phyloP scores from a whole-genome alignment of 2,888 invertebrate species.

The Podotricha telesiphe region DNA sequence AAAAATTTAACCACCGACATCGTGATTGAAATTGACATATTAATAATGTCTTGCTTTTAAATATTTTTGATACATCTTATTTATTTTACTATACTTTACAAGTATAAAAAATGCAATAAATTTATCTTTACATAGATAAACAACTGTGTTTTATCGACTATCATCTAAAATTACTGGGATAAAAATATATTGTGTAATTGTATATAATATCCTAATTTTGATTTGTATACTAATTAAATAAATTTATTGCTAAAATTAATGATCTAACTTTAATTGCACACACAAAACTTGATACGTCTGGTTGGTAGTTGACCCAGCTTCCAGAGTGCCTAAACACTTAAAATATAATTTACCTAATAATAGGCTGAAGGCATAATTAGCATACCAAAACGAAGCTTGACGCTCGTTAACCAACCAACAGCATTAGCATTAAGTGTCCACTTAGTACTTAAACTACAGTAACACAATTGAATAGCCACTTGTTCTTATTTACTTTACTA shows the following conservation, averaged over 20 bases:
- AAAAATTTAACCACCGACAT: too few species aligned
- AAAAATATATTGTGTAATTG: too few species aligned
- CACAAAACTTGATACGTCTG: conserved; percentile 26
- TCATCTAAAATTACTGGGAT: too few species aligned
- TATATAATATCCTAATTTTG: neutral
- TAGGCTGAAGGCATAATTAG: conserved; percentile 32
- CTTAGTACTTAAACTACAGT: conserved; percentile 19
- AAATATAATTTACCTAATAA: conserved; percentile 38
- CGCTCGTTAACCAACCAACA: conserved; percentile 34
- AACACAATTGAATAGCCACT: conserved; percentile 21
- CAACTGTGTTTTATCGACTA: too few species aligned
- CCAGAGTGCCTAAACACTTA: conserved; percentile 24
- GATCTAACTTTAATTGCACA: conserved; percentile 9
- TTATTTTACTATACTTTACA: too few species aligned
- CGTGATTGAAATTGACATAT: too few species aligned
- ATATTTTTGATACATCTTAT: too few species aligned
- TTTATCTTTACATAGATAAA: too few species aligned
- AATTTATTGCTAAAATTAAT: neutral
- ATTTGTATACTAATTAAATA: neutral
- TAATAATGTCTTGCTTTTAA: too few species aligned
- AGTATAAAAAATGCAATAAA: too few species aligned
- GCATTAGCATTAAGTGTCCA: conserved; percentile 28
- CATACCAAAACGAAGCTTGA: conserved; percentile 36
- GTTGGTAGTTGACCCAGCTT: conserved; percentile 19
- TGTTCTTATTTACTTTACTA: conserved; percentile 6